Percentiles rank a stretch among this genome's conserved stretches.
Evolutionary conservation across 35 echinoderm and acorn worm species (phyloP).

Genomic region (Eucidaris tribuloides): DNA sequence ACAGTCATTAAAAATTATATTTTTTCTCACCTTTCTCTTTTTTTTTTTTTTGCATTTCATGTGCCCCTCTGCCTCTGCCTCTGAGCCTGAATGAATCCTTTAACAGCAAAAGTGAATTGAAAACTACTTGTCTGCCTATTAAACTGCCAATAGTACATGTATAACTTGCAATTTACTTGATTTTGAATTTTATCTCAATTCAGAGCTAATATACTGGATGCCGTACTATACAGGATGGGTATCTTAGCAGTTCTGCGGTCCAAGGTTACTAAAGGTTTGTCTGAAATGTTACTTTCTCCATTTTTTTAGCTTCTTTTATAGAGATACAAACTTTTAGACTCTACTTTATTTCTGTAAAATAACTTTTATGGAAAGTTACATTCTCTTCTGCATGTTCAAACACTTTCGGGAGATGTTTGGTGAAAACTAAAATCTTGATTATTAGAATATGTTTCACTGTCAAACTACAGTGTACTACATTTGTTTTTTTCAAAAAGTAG

Average conservation of each 20-base stretch:
- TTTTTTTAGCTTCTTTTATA: not conserved
- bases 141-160: not conserved
- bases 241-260: conserved; percentile 75
- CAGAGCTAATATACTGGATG: conserved; percentile 77
- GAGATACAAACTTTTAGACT: not conserved
- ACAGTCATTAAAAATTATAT: too few relatives aligned
- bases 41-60: not conserved
- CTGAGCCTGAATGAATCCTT: not conserved
- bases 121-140: not conserved
- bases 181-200: not conserved
- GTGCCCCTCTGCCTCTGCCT: not conserved
- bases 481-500: too few relatives aligned
- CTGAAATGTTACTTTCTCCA: not conserved
- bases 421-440: not conserved
- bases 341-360: not conserved
- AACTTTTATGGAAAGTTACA: not conserved
- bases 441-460: not conserved
- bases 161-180: not conserved
- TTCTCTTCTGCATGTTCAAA: not conserved
- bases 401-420: not conserved
- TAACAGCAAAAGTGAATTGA: not conserved
- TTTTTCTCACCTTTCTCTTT: not conserved
- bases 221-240: conserved; percentile 76
- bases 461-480: too few relatives aligned
- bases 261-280: conserved; percentile 73